Percentiles rank a stretch among this genome's conserved stretches.
Evolutionary conservation across 2,888 invertebrate species (phyloP).

Genomic region (Incurvaria masculella): DNA sequence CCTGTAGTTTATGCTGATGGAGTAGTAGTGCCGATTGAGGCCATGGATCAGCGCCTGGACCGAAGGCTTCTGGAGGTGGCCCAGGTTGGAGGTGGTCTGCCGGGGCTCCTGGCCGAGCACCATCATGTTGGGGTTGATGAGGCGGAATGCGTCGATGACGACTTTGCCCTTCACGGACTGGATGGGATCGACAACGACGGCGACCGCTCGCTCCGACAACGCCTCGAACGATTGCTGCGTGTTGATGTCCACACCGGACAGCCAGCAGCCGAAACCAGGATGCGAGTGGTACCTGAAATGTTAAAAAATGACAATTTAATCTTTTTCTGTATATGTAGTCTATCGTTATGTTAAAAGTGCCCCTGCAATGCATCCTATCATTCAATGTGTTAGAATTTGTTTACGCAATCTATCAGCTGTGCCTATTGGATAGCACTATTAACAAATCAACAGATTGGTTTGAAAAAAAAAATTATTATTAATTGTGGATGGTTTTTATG

Average conservation of each 20-base stretch:
- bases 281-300: slow-evolving; percentile 88
- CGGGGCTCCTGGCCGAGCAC: slow-evolving; percentile 97
- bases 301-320: too few relatives aligned
- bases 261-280: slow-evolving; percentile 99
- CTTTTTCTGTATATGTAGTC: too few relatives aligned
- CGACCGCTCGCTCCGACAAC: slow-evolving; percentile 95
- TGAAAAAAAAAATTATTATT: background rate
- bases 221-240: slow-evolving; percentile 99
- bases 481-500: background rate
- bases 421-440: too few relatives aligned
- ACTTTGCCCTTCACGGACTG: slow-evolving; percentile 99
- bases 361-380: too few relatives aligned
- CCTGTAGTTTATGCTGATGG: slow-evolving; percentile 98
- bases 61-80: slow-evolving; percentile 97
- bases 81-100: slow-evolving; percentile 98
- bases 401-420: too few relatives aligned
- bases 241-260: slow-evolving; percentile 98
- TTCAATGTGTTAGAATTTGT: too few relatives aligned
- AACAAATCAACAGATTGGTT: background rate
- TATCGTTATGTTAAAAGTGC: too few relatives aligned
- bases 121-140: slow-evolving; percentile 99
- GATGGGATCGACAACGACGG: slow-evolving; percentile 99
- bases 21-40: slow-evolving; percentile 97
- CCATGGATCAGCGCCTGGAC: slow-evolving; percentile 99
- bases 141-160: slow-evolving; percentile 98